Base-by-base conservation (phyloP, 2,113 vertebrate species). In the Prietella phreatophila region DNA sequence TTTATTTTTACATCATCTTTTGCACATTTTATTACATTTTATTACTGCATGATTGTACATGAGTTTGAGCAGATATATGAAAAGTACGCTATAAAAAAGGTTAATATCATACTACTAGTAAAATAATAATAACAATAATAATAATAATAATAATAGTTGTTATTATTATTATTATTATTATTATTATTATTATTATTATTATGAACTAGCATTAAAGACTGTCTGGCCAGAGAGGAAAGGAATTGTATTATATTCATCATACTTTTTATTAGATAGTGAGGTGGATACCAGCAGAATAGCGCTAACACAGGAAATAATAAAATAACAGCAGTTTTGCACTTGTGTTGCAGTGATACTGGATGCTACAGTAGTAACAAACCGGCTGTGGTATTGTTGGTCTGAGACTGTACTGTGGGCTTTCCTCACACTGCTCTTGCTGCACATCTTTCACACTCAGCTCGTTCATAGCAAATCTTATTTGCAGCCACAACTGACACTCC, bases 391-490 rank as follows among this genome's bases (percentile, higher is more conserved):
- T n/a, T 79, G 47, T 55, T 50, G 76, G 27, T 50, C 42, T 55
- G 11, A n/a, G 47, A n/a, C 25, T 53, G 47, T 17, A 11, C 47
- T 78, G 42, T 78, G 75, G 75, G 25, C 42, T 78, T 78, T 78
- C 75, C 75, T 78, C 75, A 78, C 75, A 78, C 75, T 78, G 20
- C 75, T 50, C 75, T 27, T 14, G 22, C 47, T 76, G 42, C 39
- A 76, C 73, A 19, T 50, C 42, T 78, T 78, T 78, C 25, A 78
- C 75, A 78, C 75, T 78, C 25, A 27, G 11, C 75, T 78, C 13
- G 2, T 42, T 78, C 42, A n/a, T 1, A 78, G 42, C 75, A 15
- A 50, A 78, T 78, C 10, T 50, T 27, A 25, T 27, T 42, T n/a
- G 15, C 42, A 50, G 75, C 25, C 69, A 20, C 69, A 9, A 73